Evolutionary conservation across 2,888 invertebrate species (phyloP), one percentile per base, ranked within the genome.

Genomic region (Dendrolimus pini): DNA sequence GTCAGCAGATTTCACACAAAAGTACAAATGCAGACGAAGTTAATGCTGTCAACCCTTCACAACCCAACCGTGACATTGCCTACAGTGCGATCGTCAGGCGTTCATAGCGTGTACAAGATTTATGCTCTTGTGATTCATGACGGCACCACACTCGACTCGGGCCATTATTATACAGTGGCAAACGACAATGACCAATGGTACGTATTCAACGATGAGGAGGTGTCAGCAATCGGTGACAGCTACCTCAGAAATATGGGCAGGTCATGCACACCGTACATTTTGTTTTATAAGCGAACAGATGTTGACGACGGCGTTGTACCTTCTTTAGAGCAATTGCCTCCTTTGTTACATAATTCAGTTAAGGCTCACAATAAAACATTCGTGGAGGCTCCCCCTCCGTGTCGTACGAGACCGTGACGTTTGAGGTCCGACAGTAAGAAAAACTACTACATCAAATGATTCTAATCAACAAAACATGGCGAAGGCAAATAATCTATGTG

Each of bases 101-200:
- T 70, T 59, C 89, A 70, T 68, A 74, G 68, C 59, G 87, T 91
- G 14, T 97, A 96, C 78, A 91, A 92, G 52, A 82, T 97, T 47
- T 96, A 96, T 75, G 96, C 96, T 0, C 96, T 96, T 0, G 95
- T 97, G 0, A 94, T 97, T 0, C 97, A 97, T 80, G 94, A 94
- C 0, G 97, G 97, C 1, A 93, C 93, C 30, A 95, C 95, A 56
- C 94, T 96, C 64, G 96, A 97, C 74, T 95, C 95, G 0, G 97
- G 97, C 0, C 97, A 97, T 77, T 97, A 97, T 78, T 96, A 96
- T 78, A 96, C 96, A 0, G 94, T 96, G 60, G 96, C 95, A 0
- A 92, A 93, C 52, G 95, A 95, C 73, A 84, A 82, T 14, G 89
- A 90, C 59, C 86, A 92, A 52, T 97, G 97, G 97, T 95, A 93